Evolutionary conservation across 1,140 invertebrate genomes (phyloP), one percentile per base, ranked within the genome.

Genomic region (Centruroides sculpturatus): DNA sequence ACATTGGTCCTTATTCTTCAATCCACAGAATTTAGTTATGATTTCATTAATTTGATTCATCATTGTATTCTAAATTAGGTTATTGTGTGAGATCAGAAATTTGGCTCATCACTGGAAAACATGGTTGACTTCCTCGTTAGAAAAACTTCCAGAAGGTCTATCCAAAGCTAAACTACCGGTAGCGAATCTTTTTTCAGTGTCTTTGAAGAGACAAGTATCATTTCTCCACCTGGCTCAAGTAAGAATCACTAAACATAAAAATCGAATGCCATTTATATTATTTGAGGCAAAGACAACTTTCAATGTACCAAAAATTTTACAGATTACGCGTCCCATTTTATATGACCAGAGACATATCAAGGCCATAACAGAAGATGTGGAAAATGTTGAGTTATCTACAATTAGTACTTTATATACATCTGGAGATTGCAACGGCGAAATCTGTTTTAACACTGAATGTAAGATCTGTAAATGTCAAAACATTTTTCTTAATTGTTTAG

Each of bases 151-250:
- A 35, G 1, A 12, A 9, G 9, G n/a, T 0, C 48, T 61, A 10
- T 35, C n/a, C n/a, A 9, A 52, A 23, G 13, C 53, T 7, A 61
- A 61, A 47, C 8, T 53, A 13, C 13, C 7, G 0, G 48, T 52
- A 10, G 56, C 13, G 3, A 53, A 48, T 53, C 46, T 10, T 41
- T 61, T 61, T 35, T 12, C n/a, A 11, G n/a, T 35, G 5, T n/a
- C 49, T 57, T 48, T 61, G 5, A 61, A 53, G 13, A 51, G 60
- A 53, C n/a, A 61, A 9, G 55, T 46, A 13, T 41, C 56, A 1
- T 57, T 61, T 57, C 53, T 61, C 35, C 60, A 57, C 41, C 35
- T 61, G 8, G n/a, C 55, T 49, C 60, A 61, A 35, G 60, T 57
- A 53, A 57, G 5, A 36, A 35, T 23, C 23, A 23, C 2, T 23